Evolutionary conservation across 2,888 invertebrate genomes (phyloP).

Genomic region (Chironomus tentans): DNA sequence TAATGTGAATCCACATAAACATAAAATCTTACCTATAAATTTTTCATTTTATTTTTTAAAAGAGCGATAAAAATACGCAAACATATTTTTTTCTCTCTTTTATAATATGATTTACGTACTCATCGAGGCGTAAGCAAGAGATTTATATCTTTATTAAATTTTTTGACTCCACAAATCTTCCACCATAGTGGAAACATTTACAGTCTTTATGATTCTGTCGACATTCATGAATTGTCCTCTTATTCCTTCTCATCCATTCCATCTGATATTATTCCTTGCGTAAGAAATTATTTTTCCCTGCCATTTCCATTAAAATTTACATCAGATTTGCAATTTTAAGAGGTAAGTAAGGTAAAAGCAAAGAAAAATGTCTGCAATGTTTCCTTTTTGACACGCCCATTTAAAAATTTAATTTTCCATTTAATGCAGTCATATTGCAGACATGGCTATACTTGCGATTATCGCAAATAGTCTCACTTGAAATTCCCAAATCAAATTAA

Average conservation of each 20-base stretch:
- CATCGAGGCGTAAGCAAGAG: neutral
- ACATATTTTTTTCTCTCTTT: neutral
- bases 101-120: neutral
- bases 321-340: neutral
- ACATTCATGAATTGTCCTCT: too few relatives aligned
- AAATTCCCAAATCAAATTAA: constrained; percentile 19
- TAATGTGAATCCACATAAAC: too few relatives aligned
- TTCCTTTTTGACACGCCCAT: constrained; percentile 11
- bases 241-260: neutral
- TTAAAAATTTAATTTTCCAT: constrained; percentile 1
- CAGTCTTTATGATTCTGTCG: too few relatives aligned
- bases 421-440: neutral
- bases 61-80: neutral
- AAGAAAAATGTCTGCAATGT: neutral
- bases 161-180: neutral
- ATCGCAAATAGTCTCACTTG: neutral
- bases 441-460: neutral
- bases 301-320: neutral
- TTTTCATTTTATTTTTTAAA: neutral
- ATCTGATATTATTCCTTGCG: neutral
- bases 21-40: too few relatives aligned
- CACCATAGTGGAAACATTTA: too few relatives aligned
- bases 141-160: neutral
- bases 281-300: neutral
- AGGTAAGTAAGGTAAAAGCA: neutral